Conservation (phyloP, 2,113 vertebrate species). For the Chlamydotis undulata region DNA sequence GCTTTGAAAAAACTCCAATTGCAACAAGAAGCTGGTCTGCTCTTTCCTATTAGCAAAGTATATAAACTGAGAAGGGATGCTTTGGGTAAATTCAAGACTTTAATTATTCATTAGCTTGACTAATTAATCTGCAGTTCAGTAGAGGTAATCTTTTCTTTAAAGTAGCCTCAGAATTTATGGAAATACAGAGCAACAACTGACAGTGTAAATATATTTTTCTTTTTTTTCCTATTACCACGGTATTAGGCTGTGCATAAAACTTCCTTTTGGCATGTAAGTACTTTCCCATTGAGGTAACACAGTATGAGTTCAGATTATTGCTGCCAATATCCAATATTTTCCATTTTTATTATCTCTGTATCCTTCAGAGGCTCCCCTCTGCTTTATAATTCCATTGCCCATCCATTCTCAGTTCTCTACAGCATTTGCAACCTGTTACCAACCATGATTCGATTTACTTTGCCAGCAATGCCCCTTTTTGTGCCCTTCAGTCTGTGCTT, state of each 20-base stretch:
- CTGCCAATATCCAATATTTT: not conserved
- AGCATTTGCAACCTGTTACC: not conserved
- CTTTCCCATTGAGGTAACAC: not conserved
- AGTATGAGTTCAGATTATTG: not conserved
- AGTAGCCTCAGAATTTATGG: not conserved
- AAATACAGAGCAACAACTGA: not conserved
- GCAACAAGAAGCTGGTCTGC: not conserved
- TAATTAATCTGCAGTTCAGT: not conserved
- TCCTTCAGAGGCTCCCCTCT: not conserved
- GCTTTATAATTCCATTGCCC: not conserved
- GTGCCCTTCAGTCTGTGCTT: not conserved
- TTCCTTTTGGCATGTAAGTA: not conserved
- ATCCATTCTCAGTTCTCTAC: not conserved
- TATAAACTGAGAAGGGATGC: not conserved
- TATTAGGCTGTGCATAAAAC: not conserved
- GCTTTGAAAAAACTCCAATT: not conserved
- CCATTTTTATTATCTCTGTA: not conserved
- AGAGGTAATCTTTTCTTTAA: not conserved
- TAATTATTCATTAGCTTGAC: constrained; percentile 18
- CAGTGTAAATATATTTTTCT: not conserved
- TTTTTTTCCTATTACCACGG: not conserved
- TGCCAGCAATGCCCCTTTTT: not conserved
- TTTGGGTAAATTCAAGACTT: not conserved
- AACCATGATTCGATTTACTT: constrained; percentile 9
- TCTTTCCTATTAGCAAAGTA: not conserved